phyloP scores from a whole-genome alignment of 2,888 invertebrate species.

The Drosophila anomalipes region DNA sequence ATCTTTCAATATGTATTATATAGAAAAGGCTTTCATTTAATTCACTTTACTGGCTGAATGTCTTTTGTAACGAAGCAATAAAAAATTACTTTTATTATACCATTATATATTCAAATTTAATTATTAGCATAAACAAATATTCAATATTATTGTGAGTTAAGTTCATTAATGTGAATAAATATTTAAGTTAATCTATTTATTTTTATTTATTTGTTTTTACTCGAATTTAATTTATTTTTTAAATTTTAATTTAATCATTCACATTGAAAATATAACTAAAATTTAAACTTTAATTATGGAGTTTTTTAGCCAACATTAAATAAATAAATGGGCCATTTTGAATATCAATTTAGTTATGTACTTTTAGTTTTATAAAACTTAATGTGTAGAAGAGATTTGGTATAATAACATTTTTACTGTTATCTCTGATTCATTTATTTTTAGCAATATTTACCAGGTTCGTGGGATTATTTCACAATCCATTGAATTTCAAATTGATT shows the following conservation, averaged over 20 bases:
- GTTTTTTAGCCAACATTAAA: neutral
- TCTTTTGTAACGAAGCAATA: neutral
- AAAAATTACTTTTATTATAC: neutral
- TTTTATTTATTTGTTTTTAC: neutral
- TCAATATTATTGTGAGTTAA: no score
- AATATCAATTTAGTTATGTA: neutral
- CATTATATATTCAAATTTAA: neutral
- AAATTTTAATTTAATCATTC: neutral
- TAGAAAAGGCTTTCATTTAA: neutral
- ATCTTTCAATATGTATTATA: neutral
- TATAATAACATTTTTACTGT: neutral
- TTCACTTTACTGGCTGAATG: neutral
- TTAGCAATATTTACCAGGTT: neutral
- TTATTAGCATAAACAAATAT: neutral
- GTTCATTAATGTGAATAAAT: neutral
- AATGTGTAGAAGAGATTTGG: neutral
- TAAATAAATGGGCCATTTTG: neutral
- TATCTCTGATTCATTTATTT: neutral
- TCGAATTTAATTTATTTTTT: neutral
- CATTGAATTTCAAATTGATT: neutral
- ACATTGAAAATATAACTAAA: neutral
- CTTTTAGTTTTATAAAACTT: neutral
- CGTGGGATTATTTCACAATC: neutral
- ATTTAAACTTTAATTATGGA: neutral
- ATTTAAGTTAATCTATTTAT: neutral